Base-by-base conservation (phyloP, 2,113 vertebrate species). In the Stomatorhinus ivindoensis region DNA sequence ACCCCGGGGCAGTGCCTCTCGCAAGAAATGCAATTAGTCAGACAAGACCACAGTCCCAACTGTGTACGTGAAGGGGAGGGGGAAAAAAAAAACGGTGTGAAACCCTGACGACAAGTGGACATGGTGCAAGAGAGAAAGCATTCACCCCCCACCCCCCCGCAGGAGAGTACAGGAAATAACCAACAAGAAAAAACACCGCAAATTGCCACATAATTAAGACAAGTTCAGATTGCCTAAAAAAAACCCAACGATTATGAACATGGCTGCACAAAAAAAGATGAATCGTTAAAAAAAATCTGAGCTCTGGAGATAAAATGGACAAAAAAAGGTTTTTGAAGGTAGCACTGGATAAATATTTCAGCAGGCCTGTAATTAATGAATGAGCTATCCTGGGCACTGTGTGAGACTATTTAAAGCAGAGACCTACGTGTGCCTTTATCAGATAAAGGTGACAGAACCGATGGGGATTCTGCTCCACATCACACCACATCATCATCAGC, bases 341-440 rank as follows among this genome's bases (percentile, higher is more conserved):
- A 90, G 92, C 90, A 90, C 87, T 86, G 90, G 89, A 94, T 94
- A 90, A 94, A 94, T 93, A 94, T 94, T 94, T 94, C 92, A 94
- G 89, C 88, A 91, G 92, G 90, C 91, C 92, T 48, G 88, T 92
- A 94, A 95, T 94, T 94, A 95, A 93, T 93, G 92, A 93, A 92
- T 89, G 90, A 93, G 91, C 95, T 95, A 95, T 96, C 95, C 94
- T 92, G 90, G 94, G 94, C 87, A 86, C 85, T 92, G 89, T 90
- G 90, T 88, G 92, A 89, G 89, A 90, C 92, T 93, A 92, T 95
- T 95, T 92, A 89, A 93, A 91, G 80, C 88, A 90, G 42, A 83
- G 90, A 91, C 90, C 90, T 89, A 89, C 86, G 35, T 87, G 90
- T 86, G 42, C 90, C 92, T 91, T 92, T 84, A 92, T 88, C 89